phyloP scores from a whole-genome alignment of 2,113 vertebrate species.

The Aleadryas rufinucha region DNA sequence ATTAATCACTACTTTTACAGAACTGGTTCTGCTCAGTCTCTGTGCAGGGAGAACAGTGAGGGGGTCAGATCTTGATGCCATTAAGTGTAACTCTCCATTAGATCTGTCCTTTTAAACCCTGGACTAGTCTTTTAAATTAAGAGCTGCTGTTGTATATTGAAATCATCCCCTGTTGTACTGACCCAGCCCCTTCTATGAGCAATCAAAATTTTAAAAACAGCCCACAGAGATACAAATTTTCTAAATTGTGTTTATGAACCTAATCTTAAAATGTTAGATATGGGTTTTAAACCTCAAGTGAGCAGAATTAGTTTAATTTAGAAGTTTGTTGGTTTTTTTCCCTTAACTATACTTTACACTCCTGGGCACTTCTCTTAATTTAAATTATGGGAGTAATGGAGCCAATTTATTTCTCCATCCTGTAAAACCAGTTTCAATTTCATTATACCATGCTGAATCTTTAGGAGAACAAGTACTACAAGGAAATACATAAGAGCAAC shows the following conservation, averaged over 20 bases:
- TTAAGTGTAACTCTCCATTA: not conserved
- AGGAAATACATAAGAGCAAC: not conserved
- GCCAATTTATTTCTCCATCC: not conserved
- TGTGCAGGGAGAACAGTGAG: fast-evolving
- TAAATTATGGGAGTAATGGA: not conserved
- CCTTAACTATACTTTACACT: too few species aligned
- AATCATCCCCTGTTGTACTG: not conserved
- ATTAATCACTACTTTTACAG: not conserved
- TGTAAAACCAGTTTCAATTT: not conserved
- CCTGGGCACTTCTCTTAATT: not conserved
- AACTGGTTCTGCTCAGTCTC: not conserved
- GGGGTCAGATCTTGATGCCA: not conserved
- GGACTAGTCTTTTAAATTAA: not conserved
- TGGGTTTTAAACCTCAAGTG: not conserved
- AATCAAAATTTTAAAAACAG: not conserved
- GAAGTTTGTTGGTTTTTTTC: not conserved
- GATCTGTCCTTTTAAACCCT: not conserved
- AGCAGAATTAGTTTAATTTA: not conserved
- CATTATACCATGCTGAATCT: not conserved
- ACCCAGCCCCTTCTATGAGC: not conserved
- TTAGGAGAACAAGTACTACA: not conserved
- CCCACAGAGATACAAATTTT: not conserved
- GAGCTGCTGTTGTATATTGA: not conserved
- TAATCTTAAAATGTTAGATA: not conserved
- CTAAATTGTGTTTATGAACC: not conserved